Conservation (phyloP, 2,888 invertebrate species). For the Abrostola triplasia region DNA sequence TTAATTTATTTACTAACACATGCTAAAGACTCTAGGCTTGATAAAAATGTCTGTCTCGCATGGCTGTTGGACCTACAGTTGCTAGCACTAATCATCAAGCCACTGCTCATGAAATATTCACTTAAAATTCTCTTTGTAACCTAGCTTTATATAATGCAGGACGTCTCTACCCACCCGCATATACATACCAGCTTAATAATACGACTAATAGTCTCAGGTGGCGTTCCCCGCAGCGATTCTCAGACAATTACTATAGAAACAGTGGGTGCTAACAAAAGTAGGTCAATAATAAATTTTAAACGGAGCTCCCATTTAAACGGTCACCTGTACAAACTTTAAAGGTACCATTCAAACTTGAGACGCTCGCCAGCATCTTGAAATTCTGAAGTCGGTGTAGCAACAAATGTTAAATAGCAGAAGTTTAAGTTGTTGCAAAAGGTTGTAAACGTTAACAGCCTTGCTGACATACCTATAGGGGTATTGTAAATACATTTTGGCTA, state of each 20-base stretch:
- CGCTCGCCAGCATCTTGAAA: constrained; percentile 26
- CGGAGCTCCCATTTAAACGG: constrained; percentile 38
- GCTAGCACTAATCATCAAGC: no score
- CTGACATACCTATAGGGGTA: no score
- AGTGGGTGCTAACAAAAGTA: constrained; percentile 18
- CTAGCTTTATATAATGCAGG: no score
- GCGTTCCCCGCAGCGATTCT: constrained; percentile 19
- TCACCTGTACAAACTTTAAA: constrained; percentile 31
- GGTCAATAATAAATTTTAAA: constrained; percentile 42
- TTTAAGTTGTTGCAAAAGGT: not conserved
- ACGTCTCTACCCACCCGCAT: not conserved
- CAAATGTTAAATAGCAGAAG: constrained; percentile 15
- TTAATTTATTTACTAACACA: no score
- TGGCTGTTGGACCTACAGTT: no score
- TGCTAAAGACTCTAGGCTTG: no score
- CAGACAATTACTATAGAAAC: constrained; percentile 22
- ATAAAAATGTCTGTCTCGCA: no score
- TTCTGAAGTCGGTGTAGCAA: constrained; percentile 16
- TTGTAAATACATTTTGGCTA: no score
- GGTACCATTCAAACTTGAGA: constrained; percentile 40
- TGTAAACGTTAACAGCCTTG: no score
- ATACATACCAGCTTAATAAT: not conserved
- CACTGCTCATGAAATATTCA: no score
- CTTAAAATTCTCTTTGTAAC: no score
- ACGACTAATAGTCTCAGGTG: constrained; percentile 13